Evolutionary conservation across 2,797 vertebrate species (phyloP).

Genomic region (Buphagus erythrorhynchus): DNA sequence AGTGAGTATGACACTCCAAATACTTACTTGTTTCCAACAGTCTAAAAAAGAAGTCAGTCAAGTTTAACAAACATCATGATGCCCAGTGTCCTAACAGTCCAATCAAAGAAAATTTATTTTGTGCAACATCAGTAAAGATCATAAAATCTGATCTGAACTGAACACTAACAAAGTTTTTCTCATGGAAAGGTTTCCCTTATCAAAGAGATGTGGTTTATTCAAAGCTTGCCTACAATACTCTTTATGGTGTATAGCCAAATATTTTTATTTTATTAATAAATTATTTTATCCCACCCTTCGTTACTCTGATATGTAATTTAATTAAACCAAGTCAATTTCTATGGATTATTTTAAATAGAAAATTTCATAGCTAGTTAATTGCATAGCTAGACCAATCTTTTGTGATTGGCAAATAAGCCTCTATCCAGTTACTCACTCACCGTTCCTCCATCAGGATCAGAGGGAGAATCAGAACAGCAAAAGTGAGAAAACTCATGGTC

Average conservation of each 20-base stretch:
- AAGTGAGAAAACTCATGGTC: neutral
- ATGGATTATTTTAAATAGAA: neutral
- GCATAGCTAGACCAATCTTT: neutral
- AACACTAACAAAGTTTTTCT: neutral
- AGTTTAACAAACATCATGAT: neutral
- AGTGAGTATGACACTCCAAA: neutral
- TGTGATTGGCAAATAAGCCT: neutral
- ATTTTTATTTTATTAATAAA: neutral
- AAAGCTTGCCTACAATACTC: neutral
- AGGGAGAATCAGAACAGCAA: neutral
- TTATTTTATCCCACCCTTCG: neutral
- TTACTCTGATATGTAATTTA: neutral
- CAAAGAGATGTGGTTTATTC: neutral
- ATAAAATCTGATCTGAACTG: neutral
- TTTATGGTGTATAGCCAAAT: neutral
- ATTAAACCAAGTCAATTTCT: neutral
- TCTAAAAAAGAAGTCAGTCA: neutral
- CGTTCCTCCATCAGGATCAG: fast-evolving
- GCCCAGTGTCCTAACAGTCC: fast-evolving
- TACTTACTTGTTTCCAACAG: neutral
- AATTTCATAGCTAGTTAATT: neutral
- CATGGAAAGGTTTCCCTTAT: neutral
- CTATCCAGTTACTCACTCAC: fast-evolving
- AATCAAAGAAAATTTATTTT: neutral
- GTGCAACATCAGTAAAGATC: neutral